Conservation (phyloP, 2,797 vertebrate genomes). For the Aselliscus stoliczkanus region DNA sequence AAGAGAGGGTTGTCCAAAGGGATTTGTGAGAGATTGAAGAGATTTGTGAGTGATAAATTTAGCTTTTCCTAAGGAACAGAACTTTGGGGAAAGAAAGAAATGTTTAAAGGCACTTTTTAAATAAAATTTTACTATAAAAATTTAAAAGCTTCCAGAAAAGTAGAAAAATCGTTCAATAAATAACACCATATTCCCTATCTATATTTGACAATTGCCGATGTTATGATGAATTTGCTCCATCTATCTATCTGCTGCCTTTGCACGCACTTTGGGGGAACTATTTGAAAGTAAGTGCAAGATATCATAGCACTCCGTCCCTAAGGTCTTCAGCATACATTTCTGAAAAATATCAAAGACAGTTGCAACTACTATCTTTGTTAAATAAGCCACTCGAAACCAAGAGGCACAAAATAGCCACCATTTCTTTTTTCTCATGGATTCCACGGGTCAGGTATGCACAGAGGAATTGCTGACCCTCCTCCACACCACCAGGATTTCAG, state of each 20-base stretch:
- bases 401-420: not conserved
- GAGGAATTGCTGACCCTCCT: not conserved
- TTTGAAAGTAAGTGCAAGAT: not conserved
- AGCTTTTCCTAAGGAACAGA: not conserved
- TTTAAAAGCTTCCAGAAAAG: conserved; percentile 24
- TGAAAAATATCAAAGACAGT: not conserved
- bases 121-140: not conserved
- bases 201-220: not conserved
- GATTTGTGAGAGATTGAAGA: not conserved
- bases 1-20: not conserved
- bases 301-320: not conserved
- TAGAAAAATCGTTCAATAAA: not conserved
- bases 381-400: not conserved
- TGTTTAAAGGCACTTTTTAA: not conserved
- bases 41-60: not conserved
- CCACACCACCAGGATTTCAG: not conserved
- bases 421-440: not conserved
- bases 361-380: not conserved
- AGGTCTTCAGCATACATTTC: not conserved
- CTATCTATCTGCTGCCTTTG: not conserved
- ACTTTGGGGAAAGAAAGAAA: not conserved
- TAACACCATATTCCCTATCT: not conserved
- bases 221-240: not conserved
- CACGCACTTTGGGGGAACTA: not conserved
- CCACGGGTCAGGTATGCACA: not conserved